A percentile compares a stretch with the other conserved stretches of the same genome.
phyloP scores from a whole-genome alignment of 1,140 invertebrate genomes.

The Dinothrombium tinctorium region DNA sequence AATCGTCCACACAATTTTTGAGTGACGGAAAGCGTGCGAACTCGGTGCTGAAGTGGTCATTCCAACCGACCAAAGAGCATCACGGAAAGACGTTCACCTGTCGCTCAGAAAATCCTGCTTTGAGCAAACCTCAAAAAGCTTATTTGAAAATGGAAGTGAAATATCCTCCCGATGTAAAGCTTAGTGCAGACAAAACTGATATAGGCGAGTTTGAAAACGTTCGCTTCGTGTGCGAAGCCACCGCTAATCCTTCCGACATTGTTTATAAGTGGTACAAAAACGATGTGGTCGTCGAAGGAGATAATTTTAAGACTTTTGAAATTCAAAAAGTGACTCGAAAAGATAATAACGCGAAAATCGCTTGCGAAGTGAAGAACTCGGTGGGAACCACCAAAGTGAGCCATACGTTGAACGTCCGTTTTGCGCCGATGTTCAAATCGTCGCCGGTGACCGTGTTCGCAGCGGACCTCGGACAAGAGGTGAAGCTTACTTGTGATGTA shows the following conservation, averaged over 20 bases:
- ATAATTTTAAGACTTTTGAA: slow-evolving; percentile 53
- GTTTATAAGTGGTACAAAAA: slow-evolving; percentile 33
- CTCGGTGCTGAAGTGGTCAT: slow-evolving; percentile 48
- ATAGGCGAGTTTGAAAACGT: slow-evolving; percentile 34
- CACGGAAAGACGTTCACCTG: slow-evolving; percentile 76
- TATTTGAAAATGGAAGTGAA: slow-evolving; percentile 21
- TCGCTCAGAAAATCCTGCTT: slow-evolving; percentile 24
- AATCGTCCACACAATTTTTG: slow-evolving; percentile 22
- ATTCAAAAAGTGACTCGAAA: slow-evolving; percentile 56
- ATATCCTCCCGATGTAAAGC: slow-evolving; percentile 18
- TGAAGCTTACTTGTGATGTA: slow-evolving; percentile 60
- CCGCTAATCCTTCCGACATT: slow-evolving; percentile 58
- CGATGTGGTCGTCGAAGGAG: slow-evolving; percentile 35
- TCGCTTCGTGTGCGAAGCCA: slow-evolving; percentile 50
- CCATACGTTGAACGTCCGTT: slow-evolving; percentile 43
- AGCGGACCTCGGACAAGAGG: slow-evolving; percentile 46
- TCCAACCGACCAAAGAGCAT: slow-evolving; percentile 46
- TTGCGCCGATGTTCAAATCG: slow-evolving; percentile 51
- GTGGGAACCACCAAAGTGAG: slow-evolving; percentile 70
- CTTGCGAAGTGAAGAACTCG: slow-evolving; percentile 69
- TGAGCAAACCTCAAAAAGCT: slow-evolving; percentile 17
- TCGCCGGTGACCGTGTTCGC: slow-evolving; percentile 43
- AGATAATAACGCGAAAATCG: slow-evolving; percentile 57
- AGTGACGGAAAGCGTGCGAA: slow-evolving; percentile 50
- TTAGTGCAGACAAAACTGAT: neutral